These are phyloP conservation scores for Helarctos malayanus DNA, from an alignment of 2,797 vertebrate species.

Conservation along the genomic window DNA sequence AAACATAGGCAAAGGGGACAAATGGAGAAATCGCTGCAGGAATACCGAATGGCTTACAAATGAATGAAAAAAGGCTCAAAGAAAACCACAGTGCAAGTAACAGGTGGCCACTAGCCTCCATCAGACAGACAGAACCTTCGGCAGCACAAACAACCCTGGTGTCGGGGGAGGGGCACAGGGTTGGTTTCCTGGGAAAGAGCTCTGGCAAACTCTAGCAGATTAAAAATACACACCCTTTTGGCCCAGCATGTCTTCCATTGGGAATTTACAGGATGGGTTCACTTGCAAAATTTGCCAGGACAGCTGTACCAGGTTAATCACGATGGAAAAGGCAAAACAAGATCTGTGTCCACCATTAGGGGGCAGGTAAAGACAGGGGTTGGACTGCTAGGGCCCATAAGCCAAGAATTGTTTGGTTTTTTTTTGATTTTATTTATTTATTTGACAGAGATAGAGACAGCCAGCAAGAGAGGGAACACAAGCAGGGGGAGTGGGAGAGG, in stretches of 20 bases:
- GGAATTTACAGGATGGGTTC: not conserved
- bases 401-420: not conserved
- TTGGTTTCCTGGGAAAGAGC: not conserved
- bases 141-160: not conserved
- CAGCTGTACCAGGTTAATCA: not conserved
- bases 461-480: too few relatives aligned
- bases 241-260: not conserved
- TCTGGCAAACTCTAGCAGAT: not conserved
- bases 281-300: not conserved
- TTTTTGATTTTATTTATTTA: too few relatives aligned
- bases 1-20: not conserved
- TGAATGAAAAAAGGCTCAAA: not conserved
- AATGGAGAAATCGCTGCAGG: not conserved
- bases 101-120: not conserved
- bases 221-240: not conserved
- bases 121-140: not conserved
- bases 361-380: not conserved
- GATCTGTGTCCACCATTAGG: not conserved
- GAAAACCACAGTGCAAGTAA: not conserved
- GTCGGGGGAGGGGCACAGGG: not conserved
- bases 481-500: too few relatives aligned
- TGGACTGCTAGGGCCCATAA: not conserved
- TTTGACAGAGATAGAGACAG: too few relatives aligned
- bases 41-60: not conserved
- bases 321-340: not conserved